A percentile compares a stretch with the other conserved stretches of the same genome.
Conservation (phyloP, 2,888 invertebrate species). For the Ophion costatus region DNA sequence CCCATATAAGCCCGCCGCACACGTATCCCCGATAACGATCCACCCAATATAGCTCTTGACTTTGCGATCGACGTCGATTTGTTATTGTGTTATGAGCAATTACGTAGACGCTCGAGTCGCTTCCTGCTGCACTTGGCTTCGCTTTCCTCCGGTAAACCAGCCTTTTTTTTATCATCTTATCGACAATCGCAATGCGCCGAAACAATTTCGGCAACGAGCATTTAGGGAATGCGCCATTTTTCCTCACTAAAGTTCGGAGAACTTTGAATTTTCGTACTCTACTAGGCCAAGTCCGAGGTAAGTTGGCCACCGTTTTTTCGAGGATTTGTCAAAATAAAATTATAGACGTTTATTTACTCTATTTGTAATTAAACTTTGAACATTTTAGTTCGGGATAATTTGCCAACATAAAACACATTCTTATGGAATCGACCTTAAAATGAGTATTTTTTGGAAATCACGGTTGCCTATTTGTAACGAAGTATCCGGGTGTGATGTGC, state of each 20-base stretch:
- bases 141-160: neutral
- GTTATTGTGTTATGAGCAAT: slow-evolving; percentile 48
- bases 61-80: slow-evolving; percentile 48
- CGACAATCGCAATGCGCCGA: neutral
- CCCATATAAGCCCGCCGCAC: slow-evolving; percentile 33
- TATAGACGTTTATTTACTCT: too few species aligned
- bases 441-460: too few species aligned
- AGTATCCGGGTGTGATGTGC: too few species aligned
- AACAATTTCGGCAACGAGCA: neutral
- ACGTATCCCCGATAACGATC: slow-evolving; percentile 52
- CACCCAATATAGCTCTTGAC: slow-evolving; percentile 51
- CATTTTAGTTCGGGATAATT: too few species aligned
- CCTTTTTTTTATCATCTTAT: slow-evolving; percentile 9
- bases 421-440: too few species aligned
- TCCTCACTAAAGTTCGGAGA: neutral
- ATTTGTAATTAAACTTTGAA: too few species aligned
- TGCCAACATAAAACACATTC: too few species aligned
- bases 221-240: neutral
- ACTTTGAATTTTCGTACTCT: neutral
- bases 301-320: too few species aligned
- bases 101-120: slow-evolving; percentile 26
- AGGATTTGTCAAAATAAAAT: too few species aligned
- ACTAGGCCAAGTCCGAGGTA: too few species aligned
- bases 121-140: neutral
- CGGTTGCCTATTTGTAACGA: too few species aligned